Evolutionary conservation across 2,888 invertebrate species (phyloP).

Genomic region (Icerya purchasi): DNA sequence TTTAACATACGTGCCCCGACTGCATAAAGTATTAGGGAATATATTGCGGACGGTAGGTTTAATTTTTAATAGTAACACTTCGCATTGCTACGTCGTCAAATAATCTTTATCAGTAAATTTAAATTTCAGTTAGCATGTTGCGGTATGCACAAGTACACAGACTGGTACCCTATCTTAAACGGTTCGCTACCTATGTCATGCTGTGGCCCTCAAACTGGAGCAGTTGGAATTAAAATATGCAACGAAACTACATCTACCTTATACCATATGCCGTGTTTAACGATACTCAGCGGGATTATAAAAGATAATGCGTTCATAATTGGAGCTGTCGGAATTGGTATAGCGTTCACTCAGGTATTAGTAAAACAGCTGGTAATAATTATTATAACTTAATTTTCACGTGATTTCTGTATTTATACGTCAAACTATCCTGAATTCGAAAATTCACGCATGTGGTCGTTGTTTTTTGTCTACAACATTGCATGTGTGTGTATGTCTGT

Average conservation of each 20-base stretch:
- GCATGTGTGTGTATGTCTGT: too few species aligned
- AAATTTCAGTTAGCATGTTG: conserved; percentile 16
- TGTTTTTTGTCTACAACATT: too few species aligned
- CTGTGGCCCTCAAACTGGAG: conserved; percentile 16
- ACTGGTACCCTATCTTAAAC: conserved; percentile 17
- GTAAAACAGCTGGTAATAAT: too few species aligned
- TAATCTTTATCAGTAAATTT: too few species aligned
- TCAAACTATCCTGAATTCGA: too few species aligned
- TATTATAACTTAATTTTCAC: neutral
- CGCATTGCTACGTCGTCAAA: too few species aligned
- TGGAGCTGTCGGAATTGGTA: conserved; percentile 16
- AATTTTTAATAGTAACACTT: too few species aligned
- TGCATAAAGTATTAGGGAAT: too few species aligned
- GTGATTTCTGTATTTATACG: too few species aligned
- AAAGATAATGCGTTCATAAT: conserved; percentile 16
- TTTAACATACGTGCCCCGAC: too few species aligned
- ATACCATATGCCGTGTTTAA: conserved; percentile 15
- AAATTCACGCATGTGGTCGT: too few species aligned
- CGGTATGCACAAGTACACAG: conserved; percentile 15
- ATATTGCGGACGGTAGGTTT: too few species aligned
- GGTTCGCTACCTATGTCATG: conserved; percentile 17
- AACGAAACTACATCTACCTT: conserved; percentile 10
- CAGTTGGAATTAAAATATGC: conserved; percentile 14
- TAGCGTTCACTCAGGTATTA: conserved; percentile 18
- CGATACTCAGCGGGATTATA: conserved; percentile 14